Evolutionary conservation across 2,888 invertebrate genomes (phyloP).

Genomic region (Hermodice carunculata): DNA sequence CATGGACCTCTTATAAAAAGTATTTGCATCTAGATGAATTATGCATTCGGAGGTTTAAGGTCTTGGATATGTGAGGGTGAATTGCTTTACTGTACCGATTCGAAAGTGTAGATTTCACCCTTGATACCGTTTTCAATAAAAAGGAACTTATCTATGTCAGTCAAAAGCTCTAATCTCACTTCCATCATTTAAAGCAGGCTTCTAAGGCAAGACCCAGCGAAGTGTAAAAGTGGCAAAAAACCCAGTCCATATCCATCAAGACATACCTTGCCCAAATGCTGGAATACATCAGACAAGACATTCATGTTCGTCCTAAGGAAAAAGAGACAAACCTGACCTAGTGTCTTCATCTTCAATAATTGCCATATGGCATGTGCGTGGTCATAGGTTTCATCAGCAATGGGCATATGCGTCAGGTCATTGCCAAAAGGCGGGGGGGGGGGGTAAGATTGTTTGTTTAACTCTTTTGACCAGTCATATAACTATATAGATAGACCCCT

Average conservation of each 20-base stretch:
- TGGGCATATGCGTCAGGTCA: not conserved
- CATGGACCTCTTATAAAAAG: constrained; percentile 5
- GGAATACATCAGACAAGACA: constrained; percentile 13
- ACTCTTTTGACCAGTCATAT: constrained; percentile 8
- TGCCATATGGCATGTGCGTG: constrained; percentile 8
- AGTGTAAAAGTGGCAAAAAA: constrained; percentile 44
- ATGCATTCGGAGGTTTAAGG: not conserved
- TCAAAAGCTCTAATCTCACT: constrained; percentile 43
- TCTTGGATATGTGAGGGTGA: not conserved
- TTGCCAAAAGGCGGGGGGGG: constrained; percentile 5
- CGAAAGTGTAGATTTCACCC: constrained; percentile 4
- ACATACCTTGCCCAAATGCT: constrained; percentile 36
- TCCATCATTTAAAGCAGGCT: too few species aligned
- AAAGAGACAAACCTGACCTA: constrained; percentile 10
- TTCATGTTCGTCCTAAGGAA: too few species aligned
- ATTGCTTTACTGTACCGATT: not conserved
- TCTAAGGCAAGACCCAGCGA: constrained; percentile 51
- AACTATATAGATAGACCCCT: constrained; percentile 15
- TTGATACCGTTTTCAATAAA: too few species aligned
- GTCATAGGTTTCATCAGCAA: constrained; percentile 7
- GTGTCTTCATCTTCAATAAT: not conserved
- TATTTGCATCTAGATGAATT: not conserved
- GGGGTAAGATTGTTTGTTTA: not conserved
- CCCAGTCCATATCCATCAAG: constrained; percentile 44
- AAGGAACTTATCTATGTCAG: constrained; percentile 45